These are phyloP conservation scores for Epistrophe eligans DNA, from an alignment of 2,888 invertebrate species.

Conservation along the genomic window DNA sequence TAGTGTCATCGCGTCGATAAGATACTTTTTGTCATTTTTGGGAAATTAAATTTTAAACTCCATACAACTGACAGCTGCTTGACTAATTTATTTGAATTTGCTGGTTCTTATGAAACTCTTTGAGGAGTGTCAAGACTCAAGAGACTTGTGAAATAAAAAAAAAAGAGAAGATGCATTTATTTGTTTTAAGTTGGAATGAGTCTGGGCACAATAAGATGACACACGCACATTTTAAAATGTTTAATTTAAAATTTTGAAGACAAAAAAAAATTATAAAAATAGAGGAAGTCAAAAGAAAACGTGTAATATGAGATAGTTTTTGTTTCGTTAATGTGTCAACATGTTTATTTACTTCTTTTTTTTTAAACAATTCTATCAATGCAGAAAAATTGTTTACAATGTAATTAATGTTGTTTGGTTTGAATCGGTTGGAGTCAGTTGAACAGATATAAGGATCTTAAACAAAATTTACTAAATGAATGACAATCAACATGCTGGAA, in stretches of 20 bases:
- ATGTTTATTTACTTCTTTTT: neutral
- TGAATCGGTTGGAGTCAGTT: too few species aligned
- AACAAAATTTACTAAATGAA: too few species aligned
- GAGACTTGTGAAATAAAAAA: slow-evolving; percentile 8
- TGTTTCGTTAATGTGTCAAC: slow-evolving; percentile 7
- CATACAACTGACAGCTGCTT: slow-evolving; percentile 18
- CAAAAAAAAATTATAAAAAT: neutral
- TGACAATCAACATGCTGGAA: too few species aligned
- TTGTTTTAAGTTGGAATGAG: neutral
- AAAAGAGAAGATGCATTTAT: slow-evolving; percentile 14
- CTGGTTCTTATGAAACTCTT: slow-evolving; percentile 7
- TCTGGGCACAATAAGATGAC: neutral
- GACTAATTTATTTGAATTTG: slow-evolving; percentile 16
- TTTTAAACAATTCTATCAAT: neutral
- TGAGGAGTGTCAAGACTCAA: neutral
- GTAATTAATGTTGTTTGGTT: neutral
- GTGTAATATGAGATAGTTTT: slow-evolving; percentile 14
- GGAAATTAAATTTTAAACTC: slow-evolving; percentile 7
- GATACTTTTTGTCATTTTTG: slow-evolving; percentile 4
- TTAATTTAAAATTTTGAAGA: neutral
- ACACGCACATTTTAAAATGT: neutral
- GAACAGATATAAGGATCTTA: too few species aligned
- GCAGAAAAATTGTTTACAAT: slow-evolving; percentile 7
- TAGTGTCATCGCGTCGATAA: neutral
- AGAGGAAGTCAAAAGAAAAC: neutral